Percentiles rank a stretch among this genome's conserved stretches.
Conservation (phyloP, 1,140 invertebrate species). For the Drosophila navojoa region DNA sequence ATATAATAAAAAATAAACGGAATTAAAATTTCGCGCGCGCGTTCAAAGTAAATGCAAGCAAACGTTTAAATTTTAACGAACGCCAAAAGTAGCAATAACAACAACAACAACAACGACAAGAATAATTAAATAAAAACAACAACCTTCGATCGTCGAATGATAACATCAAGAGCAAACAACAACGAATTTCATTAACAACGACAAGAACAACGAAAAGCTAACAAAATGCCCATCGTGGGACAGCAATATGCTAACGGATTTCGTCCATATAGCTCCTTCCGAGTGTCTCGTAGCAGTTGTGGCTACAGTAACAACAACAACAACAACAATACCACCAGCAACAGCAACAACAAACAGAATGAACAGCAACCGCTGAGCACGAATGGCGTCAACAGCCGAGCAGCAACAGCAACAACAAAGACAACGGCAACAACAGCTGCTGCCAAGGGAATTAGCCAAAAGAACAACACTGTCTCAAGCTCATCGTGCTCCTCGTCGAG, state of each 20-base stretch:
- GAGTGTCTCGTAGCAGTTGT: constrained; percentile 72
- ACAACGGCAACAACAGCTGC: constrained; percentile 25
- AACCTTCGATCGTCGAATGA: constrained; percentile 31
- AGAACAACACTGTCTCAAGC: constrained; percentile 49
- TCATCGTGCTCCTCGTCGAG: constrained; percentile 62
- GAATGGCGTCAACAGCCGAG: constrained; percentile 30
- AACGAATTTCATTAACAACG: constrained; percentile 35
- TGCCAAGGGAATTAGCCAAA: constrained; percentile 37
- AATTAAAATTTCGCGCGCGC: constrained; percentile 56
- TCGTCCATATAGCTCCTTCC: constrained; percentile 82
- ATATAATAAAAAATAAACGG: constrained; percentile 49
- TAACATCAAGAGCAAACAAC: constrained; percentile 49
- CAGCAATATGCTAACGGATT: constrained; percentile 76
- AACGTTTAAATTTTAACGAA: constrained; percentile 74
- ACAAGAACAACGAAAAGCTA: constrained; percentile 42
- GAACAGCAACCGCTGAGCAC: constrained; percentile 52
- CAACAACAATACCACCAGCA: constrained; percentile 23
- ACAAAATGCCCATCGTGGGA: constrained; percentile 82
- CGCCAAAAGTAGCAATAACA: constrained; percentile 31
- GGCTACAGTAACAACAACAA: constrained; percentile 31
- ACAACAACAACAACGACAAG: constrained; percentile 34
- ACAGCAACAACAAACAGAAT: constrained; percentile 18
- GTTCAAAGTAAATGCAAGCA: constrained; percentile 69
- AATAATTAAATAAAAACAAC: constrained; percentile 1
- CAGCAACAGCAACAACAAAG: constrained; percentile 28